Conservation (phyloP, 1,140 invertebrate species). For the Tetragonula clypearis region DNA sequence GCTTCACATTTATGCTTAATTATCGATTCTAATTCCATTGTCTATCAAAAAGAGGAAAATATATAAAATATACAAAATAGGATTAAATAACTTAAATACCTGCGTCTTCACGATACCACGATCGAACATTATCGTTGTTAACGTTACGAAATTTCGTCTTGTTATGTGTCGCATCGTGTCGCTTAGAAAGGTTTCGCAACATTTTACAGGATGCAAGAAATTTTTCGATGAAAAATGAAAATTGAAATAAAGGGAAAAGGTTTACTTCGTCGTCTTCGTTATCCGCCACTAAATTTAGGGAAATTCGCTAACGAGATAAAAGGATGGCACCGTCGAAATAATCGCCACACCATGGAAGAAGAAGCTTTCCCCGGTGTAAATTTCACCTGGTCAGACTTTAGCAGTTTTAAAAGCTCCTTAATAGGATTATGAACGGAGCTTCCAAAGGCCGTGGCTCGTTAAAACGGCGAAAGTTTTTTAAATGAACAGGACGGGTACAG, state of each 20-base stretch:
- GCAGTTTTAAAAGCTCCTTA: constrained; percentile 42
- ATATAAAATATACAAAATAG: too few relatives aligned
- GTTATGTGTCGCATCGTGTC: neutral
- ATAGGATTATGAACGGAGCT: constrained; percentile 39
- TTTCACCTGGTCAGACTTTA: constrained; percentile 29
- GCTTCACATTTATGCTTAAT: too few relatives aligned
- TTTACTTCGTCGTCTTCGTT: neutral
- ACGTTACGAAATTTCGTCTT: neutral
- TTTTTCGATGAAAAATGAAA: neutral
- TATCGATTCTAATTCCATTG: too few relatives aligned
- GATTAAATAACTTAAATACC: too few relatives aligned
- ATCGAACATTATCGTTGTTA: neutral
- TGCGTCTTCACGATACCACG: too few relatives aligned
- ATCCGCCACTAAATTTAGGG: neutral
- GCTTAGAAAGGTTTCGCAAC: neutral
- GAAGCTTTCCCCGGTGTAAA: constrained; percentile 19
- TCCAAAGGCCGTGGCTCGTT: constrained; percentile 23
- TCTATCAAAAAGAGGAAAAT: too few relatives aligned
- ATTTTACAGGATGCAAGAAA: neutral
- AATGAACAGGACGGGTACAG: constrained; percentile 19
- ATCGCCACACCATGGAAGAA: constrained; percentile 13
- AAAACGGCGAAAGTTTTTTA: constrained; percentile 26
- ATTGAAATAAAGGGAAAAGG: neutral
- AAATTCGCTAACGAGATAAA: constrained; percentile 37
- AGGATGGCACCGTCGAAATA: constrained; percentile 35